These are phyloP conservation scores for Eumacrocentrus americanus DNA, from an alignment of 2,888 invertebrate species.

Conservation along the genomic window DNA sequence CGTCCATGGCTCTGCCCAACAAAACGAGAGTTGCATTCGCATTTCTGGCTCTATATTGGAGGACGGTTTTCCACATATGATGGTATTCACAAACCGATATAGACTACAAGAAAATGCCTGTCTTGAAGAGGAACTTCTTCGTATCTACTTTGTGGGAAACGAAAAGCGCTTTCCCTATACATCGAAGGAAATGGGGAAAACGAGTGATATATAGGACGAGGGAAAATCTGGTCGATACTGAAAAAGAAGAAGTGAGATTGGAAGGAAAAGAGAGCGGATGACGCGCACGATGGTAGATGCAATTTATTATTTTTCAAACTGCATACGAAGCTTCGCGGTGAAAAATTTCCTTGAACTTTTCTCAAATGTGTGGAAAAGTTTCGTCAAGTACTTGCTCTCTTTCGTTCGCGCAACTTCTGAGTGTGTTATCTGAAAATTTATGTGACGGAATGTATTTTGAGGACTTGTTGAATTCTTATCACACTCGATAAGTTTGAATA, in stretches of 20 bases:
- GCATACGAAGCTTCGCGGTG: conserved; percentile 17
- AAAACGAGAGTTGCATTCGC: neutral
- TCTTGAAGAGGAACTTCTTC: conserved; percentile 4
- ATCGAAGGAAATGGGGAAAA: neutral
- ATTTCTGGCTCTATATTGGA: neutral
- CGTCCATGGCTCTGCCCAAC: neutral
- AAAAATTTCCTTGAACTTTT: conserved; percentile 15
- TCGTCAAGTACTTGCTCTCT: neutral
- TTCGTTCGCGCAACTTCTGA: neutral
- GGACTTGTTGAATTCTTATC: neutral
- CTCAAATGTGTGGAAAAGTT: conserved; percentile 10
- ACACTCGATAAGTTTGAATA: neutral
- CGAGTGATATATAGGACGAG: neutral
- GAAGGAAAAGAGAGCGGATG: neutral
- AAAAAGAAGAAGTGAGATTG: neutral
- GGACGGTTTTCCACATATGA: neutral
- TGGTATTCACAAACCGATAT: neutral
- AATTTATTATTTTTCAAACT: conserved; percentile 35
- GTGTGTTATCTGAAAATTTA: conserved; percentile 17
- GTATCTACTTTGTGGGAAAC: neutral
- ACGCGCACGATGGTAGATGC: conserved; percentile 18
- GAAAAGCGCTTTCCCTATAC: neutral
- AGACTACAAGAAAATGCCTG: neutral
- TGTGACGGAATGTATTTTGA: conserved; percentile 1
- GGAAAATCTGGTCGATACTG: neutral